phyloP scores from a whole-genome alignment of 2,113 vertebrate genomes.

The Drymodes brunneopygia region DNA sequence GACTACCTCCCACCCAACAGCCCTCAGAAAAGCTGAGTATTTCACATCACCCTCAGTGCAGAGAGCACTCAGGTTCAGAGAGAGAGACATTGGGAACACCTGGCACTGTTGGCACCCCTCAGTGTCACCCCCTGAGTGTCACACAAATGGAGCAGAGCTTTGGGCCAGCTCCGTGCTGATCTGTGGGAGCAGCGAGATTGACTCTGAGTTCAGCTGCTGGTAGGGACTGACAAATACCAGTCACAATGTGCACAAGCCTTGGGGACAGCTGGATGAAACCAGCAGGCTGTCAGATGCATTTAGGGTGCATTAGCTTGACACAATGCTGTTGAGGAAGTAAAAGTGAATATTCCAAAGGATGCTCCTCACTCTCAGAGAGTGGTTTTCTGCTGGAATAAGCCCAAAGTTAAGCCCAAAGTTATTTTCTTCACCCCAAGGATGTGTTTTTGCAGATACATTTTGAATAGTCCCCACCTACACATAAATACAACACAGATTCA shows the following conservation, averaged over 20 bases:
- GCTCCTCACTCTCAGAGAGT: not conserved
- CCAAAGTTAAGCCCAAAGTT: not conserved
- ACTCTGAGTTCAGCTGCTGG: not conserved
- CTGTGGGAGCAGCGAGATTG: not conserved
- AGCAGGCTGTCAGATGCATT: not conserved
- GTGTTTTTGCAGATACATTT: not conserved
- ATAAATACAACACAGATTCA: not conserved
- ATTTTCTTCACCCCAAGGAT: not conserved
- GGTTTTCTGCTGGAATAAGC: not conserved
- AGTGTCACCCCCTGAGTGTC: not conserved
- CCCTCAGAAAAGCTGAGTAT: not conserved
- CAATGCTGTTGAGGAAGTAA: not conserved
- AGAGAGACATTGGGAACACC: accelerated
- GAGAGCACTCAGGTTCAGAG: not conserved
- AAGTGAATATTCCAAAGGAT: not conserved
- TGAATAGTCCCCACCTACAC: not conserved
- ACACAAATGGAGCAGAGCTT: not conserved
- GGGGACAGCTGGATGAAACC: not conserved
- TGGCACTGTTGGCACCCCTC: not conserved
- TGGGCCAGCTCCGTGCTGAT: not conserved
- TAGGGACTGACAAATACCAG: not conserved
- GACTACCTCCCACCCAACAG: not conserved
- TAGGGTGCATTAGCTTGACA: not conserved
- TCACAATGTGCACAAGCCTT: not conserved
- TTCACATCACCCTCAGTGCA: not conserved